phyloP scores from a whole-genome alignment of 2,888 invertebrate genomes.

The Drosophila subsilvestris region DNA sequence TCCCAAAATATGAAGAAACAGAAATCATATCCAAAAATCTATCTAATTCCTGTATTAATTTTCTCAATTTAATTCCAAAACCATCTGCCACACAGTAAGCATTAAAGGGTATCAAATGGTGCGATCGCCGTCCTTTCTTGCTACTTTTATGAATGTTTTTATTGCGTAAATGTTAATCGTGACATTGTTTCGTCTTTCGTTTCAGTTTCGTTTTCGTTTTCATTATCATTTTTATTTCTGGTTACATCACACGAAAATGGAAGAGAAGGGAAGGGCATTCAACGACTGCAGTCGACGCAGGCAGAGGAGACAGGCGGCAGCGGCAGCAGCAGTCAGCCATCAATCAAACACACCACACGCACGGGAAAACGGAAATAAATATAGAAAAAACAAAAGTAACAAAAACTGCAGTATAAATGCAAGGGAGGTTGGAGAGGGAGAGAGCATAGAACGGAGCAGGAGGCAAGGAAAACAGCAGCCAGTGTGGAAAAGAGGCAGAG shows the following conservation, averaged over 20 bases:
- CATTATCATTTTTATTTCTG: conserved; percentile 28
- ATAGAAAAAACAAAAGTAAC: conserved; percentile 33
- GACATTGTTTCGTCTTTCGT: conserved; percentile 45
- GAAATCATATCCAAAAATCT: too few species aligned
- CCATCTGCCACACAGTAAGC: too few species aligned
- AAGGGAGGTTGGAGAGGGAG: neutral
- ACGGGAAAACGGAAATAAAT: conserved; percentile 71
- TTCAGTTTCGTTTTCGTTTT: conserved; percentile 1
- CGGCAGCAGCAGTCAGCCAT: conserved; percentile 64
- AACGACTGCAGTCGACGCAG: conserved; percentile 26
- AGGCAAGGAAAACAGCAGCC: neutral
- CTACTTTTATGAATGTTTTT: conserved; percentile 62
- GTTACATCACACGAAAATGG: conserved; percentile 67
- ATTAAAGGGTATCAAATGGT: conserved; percentile 2
- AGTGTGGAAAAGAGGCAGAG: neutral
- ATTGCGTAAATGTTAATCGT: conserved; percentile 49
- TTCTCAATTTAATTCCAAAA: too few species aligned
- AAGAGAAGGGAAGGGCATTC: conserved; percentile 56
- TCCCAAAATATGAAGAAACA: neutral
- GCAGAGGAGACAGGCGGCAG: too few species aligned
- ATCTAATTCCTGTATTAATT: too few species aligned
- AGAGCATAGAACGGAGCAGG: neutral
- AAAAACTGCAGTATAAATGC: neutral
- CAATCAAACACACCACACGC: conserved; percentile 62
- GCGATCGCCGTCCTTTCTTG: conserved; percentile 20